Evolutionary conservation across 2,888 invertebrate species (phyloP).

Genomic region (Cryptocephalus primarius): DNA sequence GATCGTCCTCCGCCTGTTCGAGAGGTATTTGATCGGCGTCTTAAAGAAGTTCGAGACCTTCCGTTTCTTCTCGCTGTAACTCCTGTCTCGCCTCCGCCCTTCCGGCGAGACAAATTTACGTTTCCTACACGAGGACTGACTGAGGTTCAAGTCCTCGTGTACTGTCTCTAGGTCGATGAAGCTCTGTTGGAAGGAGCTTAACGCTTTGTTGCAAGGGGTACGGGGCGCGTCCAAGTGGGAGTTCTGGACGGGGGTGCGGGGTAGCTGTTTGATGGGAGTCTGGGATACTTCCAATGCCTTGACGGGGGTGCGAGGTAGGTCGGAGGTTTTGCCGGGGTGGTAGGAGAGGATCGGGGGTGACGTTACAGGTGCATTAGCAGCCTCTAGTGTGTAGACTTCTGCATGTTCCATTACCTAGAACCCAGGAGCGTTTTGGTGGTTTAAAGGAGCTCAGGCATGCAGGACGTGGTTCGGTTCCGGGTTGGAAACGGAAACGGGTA

Average conservation of each 20-base stretch:
- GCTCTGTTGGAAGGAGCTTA: conserved; percentile 18
- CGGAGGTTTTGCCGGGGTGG: neutral
- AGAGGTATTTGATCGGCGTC: conserved; percentile 33
- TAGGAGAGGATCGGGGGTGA: conserved; percentile 21
- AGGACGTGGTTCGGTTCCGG: no score
- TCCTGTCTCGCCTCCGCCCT: conserved; percentile 27
- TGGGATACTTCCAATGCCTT: neutral
- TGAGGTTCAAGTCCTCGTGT: neutral
- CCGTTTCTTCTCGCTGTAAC: conserved; percentile 27
- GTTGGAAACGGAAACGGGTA: no score
- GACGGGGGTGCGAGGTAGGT: neutral
- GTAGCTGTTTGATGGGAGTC: neutral
- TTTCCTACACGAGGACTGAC: conserved; percentile 21
- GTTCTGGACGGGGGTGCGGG: neutral
- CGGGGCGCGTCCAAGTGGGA: neutral
- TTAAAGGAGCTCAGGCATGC: no score
- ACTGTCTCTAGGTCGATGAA: neutral
- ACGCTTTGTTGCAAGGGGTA: conserved; percentile 7
- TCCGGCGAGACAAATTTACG: conserved; percentile 23
- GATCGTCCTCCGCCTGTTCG: conserved; percentile 32
- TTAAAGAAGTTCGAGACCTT: conserved; percentile 32
- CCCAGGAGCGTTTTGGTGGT: conserved; percentile 17
- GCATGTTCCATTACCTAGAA: conserved; percentile 61
- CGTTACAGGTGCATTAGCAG: conserved; percentile 48
- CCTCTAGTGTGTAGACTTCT: conserved; percentile 55